A percentile compares a stretch with the other conserved stretches of the same genome.
Evolutionary conservation across 1,140 invertebrate species (phyloP).

Genomic region (Formica selysi): DNA sequence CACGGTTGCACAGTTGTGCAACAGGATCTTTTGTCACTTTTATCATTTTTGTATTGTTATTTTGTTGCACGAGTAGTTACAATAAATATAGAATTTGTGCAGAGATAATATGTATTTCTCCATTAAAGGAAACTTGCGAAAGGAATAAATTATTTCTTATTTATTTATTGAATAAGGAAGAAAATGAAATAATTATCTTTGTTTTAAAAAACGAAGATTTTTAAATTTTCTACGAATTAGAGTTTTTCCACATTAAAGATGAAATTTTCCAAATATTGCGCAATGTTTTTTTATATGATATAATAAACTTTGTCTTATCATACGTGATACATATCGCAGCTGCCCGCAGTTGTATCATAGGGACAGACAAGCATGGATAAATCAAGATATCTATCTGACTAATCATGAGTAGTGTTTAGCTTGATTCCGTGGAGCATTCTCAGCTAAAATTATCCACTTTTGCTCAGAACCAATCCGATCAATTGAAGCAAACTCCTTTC

Average conservation of each 20-base stretch:
- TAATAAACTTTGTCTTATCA: not conserved
- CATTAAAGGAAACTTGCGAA: not conserved
- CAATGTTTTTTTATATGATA: not conserved
- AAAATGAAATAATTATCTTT: not conserved
- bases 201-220: not conserved
- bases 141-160: not conserved
- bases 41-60: not conserved
- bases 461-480: constrained; percentile 43
- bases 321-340: constrained; percentile 33
- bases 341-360: constrained; percentile 26
- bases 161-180: constrained; percentile 3
- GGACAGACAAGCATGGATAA: constrained; percentile 63
- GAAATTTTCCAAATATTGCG: not conserved
- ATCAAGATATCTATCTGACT: constrained; percentile 73
- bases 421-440: constrained; percentile 39
- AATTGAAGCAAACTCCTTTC: constrained; percentile 51
- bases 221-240: not conserved
- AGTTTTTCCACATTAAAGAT: constrained; percentile 5
- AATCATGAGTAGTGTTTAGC: constrained; percentile 67
- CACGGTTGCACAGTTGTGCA: not conserved
- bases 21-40: not conserved
- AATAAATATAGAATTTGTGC: not conserved
- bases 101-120: not conserved
- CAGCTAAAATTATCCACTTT: constrained; percentile 39
- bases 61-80: not conserved